These are phyloP conservation scores for Sorex fumeus DNA, from an alignment of 2,113 vertebrate genomes.

Conservation along the genomic window DNA sequence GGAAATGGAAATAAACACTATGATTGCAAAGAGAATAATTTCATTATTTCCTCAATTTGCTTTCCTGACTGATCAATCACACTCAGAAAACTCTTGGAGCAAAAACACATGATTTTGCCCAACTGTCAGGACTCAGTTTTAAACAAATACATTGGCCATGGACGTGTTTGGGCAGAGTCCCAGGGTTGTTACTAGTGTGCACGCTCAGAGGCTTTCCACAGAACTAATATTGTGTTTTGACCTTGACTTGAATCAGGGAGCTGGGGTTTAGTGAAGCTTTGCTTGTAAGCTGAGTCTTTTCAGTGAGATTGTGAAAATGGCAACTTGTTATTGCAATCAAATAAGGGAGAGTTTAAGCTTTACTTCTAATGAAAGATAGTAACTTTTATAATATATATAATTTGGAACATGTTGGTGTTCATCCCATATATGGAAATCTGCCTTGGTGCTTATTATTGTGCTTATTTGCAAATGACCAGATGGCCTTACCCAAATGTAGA, in stretches of 20 bases:
- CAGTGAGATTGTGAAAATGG: slow-evolving; percentile 62
- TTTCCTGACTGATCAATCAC: slow-evolving; percentile 66
- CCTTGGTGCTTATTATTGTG: slow-evolving; percentile 80
- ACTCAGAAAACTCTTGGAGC: slow-evolving; percentile 50
- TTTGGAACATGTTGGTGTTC: slow-evolving; percentile 76
- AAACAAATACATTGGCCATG: slow-evolving; percentile 25
- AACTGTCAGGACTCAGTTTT: slow-evolving; percentile 37
- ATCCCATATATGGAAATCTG: slow-evolving; percentile 82
- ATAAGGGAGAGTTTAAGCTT: slow-evolving; percentile 70
- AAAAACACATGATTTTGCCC: slow-evolving; percentile 57
- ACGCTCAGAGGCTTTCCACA: slow-evolving; percentile 22
- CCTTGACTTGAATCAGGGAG: slow-evolving; percentile 41
- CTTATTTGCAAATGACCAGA: slow-evolving; percentile 85
- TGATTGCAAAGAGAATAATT: slow-evolving; percentile 63
- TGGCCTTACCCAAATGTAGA: slow-evolving; percentile 81
- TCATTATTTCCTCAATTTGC: slow-evolving; percentile 70
- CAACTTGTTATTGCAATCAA: slow-evolving; percentile 72
- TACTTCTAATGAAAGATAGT: slow-evolving; percentile 75
- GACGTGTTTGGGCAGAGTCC: not conserved
- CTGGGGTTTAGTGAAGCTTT: slow-evolving; percentile 57
- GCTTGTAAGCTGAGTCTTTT: slow-evolving; percentile 66
- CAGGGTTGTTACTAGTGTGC: not conserved
- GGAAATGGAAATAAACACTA: slow-evolving; percentile 48
- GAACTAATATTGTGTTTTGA: slow-evolving; percentile 54
- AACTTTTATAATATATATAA: slow-evolving; percentile 79